Percentiles rank a stretch among this genome's conserved stretches.
Evolutionary conservation across 2,113 vertebrate species (phyloP).

Genomic region (Bombycilla garrulus): DNA sequence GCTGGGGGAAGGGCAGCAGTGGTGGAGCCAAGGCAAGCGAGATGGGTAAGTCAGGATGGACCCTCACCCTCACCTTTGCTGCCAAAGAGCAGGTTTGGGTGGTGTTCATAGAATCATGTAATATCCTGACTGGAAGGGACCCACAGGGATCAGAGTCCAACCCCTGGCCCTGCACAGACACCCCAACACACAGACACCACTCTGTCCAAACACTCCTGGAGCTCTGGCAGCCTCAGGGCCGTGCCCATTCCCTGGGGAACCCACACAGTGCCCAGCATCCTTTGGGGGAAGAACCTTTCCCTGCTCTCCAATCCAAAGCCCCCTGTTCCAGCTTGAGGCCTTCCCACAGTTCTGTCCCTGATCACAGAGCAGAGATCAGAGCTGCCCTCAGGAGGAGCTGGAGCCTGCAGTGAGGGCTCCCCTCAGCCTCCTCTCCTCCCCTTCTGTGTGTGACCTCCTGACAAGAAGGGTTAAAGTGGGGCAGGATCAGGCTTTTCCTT

Average conservation of each 20-base stretch:
- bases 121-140: not conserved
- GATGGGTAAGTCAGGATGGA: conserved; percentile 77
- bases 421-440: not conserved
- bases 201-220: not conserved
- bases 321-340: rapidly evolving
- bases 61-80: not conserved
- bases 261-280: not conserved
- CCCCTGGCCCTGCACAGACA: not conserved
- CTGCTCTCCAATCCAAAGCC: rapidly evolving
- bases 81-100: not conserved
- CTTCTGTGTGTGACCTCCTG: not conserved
- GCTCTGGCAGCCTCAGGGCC: not conserved
- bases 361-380: not conserved
- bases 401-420: not conserved
- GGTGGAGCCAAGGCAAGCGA: conserved; percentile 95
- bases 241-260: not conserved
- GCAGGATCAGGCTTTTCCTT: not conserved
- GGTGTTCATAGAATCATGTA: rapidly evolving
- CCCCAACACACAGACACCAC: not conserved
- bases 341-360: not conserved
- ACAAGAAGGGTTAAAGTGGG: not conserved
- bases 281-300: not conserved
- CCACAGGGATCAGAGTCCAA: not conserved
- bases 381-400: not conserved
- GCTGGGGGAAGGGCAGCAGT: conserved; percentile 98